Evolutionary conservation across 2,888 invertebrate genomes (phyloP).

Genomic region (Lysandra bellargus): DNA sequence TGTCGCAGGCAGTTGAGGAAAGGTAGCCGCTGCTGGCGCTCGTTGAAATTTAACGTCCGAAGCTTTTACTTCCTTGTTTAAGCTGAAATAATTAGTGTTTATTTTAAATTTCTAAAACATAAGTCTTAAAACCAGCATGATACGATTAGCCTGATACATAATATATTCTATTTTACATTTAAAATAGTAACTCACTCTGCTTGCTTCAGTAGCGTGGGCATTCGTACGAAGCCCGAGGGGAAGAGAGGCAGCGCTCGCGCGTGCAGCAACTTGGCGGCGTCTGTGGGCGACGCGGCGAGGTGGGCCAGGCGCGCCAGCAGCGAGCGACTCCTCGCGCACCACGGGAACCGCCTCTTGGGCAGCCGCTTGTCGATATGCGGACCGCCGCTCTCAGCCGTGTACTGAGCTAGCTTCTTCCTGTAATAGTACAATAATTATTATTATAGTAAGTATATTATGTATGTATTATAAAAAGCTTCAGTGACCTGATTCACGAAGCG

Average conservation of each 20-base stretch:
- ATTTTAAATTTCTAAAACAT: background rate
- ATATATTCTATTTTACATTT: background rate
- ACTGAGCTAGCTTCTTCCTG: conserved; percentile 68
- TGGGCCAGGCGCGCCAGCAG: conserved; percentile 49
- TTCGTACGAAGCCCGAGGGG: conserved; percentile 85
- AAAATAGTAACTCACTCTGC: conserved; percentile 60
- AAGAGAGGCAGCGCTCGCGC: conserved; percentile 83
- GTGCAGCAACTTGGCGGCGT: conserved; percentile 78
- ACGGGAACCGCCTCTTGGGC: conserved; percentile 87
- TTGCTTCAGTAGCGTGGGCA: conserved; percentile 77
- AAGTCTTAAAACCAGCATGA: background rate
- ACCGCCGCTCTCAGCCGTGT: conserved; percentile 67
- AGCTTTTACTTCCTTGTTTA: conserved; percentile 66
- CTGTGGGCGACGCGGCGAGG: conserved; percentile 38
- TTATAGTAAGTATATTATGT: background rate
- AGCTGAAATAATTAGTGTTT: conserved; percentile 54
- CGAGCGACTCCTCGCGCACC: conserved; percentile 73
- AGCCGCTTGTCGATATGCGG: conserved; percentile 79
- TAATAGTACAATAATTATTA: background rate
- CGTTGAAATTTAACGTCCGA: conserved; percentile 62
- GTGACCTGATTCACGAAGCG: no score
- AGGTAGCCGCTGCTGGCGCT: conserved; percentile 44
- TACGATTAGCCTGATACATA: background rate
- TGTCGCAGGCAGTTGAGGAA: conserved; percentile 42
- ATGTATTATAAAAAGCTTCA: no score